Evolutionary conservation across 2,113 vertebrate species (phyloP).

Genomic region (Pelodiscus sinensis): DNA sequence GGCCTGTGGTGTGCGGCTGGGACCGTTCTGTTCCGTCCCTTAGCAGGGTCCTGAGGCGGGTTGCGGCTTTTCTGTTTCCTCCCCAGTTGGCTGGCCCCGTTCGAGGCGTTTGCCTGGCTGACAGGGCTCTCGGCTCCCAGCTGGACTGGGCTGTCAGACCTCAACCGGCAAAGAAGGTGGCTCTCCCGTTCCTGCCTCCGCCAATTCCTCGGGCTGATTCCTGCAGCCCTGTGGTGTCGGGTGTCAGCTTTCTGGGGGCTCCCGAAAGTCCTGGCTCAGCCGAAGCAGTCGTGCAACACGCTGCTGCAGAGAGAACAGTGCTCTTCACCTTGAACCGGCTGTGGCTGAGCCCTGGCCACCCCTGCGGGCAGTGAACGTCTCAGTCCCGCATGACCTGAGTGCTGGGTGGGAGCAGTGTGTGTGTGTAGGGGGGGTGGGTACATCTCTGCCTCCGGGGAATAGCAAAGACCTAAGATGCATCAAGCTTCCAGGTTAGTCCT

Average conservation of each 20-base stretch:
- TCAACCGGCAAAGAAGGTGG: fast-evolving
- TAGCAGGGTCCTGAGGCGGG: neutral
- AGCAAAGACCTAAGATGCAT: neutral
- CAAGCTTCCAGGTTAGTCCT: neutral
- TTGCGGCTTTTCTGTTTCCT: neutral
- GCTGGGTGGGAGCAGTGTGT: neutral
- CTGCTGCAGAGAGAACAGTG: neutral
- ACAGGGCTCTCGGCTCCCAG: neutral
- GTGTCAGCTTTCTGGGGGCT: neutral
- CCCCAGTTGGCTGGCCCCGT: neutral
- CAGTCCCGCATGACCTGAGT: neutral
- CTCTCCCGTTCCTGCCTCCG: fast-evolving
- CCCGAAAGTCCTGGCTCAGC: neutral
- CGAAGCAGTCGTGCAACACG: neutral
- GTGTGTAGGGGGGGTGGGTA: neutral
- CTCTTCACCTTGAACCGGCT: neutral
- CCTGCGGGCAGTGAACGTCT: neutral
- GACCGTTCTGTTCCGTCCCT: neutral
- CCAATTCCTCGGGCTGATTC: conserved; percentile 16
- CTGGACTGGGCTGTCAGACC: neutral
- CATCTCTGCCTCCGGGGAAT: neutral
- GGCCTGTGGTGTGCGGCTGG: neutral
- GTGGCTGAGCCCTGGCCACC: neutral
- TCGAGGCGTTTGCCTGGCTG: neutral
- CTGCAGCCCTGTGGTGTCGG: conserved; percentile 10